Conservation (phyloP, 2,113 vertebrate species). For the Coturnix japonica region DNA sequence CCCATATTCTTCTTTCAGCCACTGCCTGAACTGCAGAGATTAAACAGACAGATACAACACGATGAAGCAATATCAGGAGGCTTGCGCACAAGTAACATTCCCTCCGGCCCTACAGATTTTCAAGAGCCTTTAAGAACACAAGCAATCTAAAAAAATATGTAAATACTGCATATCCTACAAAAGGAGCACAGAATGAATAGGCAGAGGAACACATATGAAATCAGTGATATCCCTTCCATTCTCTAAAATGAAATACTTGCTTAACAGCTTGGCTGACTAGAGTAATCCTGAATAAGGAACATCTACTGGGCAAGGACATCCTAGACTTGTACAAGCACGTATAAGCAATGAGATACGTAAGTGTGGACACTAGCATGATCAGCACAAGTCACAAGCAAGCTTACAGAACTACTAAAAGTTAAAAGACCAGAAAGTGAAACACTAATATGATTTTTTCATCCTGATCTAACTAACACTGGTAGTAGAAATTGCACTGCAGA, state of each 20-base stretch:
- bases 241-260: neutral
- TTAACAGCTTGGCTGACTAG: neutral
- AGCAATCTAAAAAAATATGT: neutral
- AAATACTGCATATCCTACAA: neutral
- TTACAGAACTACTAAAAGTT: neutral
- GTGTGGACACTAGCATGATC: neutral
- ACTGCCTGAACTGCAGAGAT: conserved; percentile 85
- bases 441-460: neutral
- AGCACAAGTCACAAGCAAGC: neutral
- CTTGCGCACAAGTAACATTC: neutral
- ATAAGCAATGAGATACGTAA: neutral
- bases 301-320: neutral
- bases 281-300: neutral
- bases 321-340: neutral
- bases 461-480: neutral
- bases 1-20: conserved; percentile 87
- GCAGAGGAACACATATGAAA: neutral
- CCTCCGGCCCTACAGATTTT: neutral
- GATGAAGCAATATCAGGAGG: neutral
- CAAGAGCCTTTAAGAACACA: neutral
- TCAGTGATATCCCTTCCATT: neutral
- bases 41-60: neutral
- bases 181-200: neutral
- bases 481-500: neutral
- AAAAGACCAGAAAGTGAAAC: neutral